Evolutionary conservation across 64 coral and sea anemone genomes (phyloP).

Genomic region (Pachyseris speciosa): DNA sequence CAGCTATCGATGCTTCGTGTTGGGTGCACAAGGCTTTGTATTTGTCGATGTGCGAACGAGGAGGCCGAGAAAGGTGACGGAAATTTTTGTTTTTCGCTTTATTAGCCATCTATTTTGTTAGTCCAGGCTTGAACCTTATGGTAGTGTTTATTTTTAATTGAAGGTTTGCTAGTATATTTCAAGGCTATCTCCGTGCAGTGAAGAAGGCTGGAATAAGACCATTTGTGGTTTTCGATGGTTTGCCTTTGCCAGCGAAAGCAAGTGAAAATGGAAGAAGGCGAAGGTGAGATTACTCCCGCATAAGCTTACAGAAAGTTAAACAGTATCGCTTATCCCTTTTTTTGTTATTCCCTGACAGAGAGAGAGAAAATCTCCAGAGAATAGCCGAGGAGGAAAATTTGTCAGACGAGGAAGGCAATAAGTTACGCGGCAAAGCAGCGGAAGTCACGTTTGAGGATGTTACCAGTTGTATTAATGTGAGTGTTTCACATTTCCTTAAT

Average conservation of each 20-base stretch:
- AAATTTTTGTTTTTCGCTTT: too few relatives aligned
- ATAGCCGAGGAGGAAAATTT: not conserved
- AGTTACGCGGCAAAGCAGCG: not conserved
- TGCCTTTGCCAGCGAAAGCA: conserved; percentile 10
- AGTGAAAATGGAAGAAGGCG: not conserved
- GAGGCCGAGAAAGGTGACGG: conserved; percentile 44
- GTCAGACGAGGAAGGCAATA: not conserved
- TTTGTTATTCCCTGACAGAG: too few relatives aligned
- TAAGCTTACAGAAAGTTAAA: too few relatives aligned
- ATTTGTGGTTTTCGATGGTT: conserved; percentile 32
- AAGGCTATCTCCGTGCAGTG: not conserved
- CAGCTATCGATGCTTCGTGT: conserved; percentile 30
- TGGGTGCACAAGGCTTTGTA: conserved; percentile 24
- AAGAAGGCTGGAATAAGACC: conserved; percentile 1
- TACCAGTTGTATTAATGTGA: not conserved
- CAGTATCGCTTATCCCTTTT: too few relatives aligned
- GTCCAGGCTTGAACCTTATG: not conserved
- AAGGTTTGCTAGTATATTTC: conserved; percentile 15
- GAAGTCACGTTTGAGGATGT: not conserved
- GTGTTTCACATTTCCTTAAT: not conserved
- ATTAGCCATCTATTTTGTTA: too few relatives aligned
- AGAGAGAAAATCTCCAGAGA: not conserved
- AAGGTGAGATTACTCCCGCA: not conserved
- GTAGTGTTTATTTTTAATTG: not conserved
- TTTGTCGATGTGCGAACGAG: not conserved